Evolutionary conservation across 1,140 invertebrate genomes (phyloP).

Genomic region (Zaprionus ornatus): DNA sequence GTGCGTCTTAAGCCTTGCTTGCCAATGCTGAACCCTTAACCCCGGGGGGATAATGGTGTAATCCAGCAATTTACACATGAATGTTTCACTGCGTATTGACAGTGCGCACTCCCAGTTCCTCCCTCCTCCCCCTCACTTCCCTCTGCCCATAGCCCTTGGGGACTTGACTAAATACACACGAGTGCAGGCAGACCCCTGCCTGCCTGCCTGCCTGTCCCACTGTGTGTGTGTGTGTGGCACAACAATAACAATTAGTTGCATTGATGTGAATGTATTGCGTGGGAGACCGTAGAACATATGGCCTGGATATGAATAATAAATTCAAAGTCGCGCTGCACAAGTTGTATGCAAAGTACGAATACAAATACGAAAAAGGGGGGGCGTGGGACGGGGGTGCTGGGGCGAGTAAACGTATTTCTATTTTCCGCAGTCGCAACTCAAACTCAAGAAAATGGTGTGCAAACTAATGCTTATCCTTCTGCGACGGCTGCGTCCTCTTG

Average conservation of each 20-base stretch:
- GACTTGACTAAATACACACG: constrained; percentile 38
- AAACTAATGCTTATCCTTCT: constrained; percentile 75
- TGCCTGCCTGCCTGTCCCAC: not conserved
- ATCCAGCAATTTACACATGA: constrained; percentile 51
- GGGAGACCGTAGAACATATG: constrained; percentile 65
- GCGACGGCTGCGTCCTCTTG: constrained; percentile 61
- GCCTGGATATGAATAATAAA: constrained; percentile 71
- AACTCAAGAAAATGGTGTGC: constrained; percentile 70
- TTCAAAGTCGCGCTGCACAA: constrained; percentile 55
- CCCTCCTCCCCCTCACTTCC: not conserved
- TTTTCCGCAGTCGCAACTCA: constrained; percentile 47
- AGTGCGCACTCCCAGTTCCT: not conserved
- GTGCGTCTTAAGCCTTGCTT: constrained; percentile 20
- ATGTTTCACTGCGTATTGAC: constrained; percentile 44
- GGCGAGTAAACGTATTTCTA: constrained; percentile 35
- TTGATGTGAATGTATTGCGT: constrained; percentile 52
- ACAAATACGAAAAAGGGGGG: not conserved
- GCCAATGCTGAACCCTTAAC: constrained; percentile 6
- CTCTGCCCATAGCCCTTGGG: not conserved
- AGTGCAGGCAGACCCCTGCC: not conserved
- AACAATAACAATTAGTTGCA: constrained; percentile 70
- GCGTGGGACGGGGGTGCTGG: not conserved
- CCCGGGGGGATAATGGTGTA: constrained; percentile 34
- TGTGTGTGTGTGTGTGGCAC: not conserved
- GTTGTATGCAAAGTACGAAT: constrained; percentile 44